Evolutionary conservation across 2,797 vertebrate genomes (phyloP).

Genomic region (Lates japonicus): DNA sequence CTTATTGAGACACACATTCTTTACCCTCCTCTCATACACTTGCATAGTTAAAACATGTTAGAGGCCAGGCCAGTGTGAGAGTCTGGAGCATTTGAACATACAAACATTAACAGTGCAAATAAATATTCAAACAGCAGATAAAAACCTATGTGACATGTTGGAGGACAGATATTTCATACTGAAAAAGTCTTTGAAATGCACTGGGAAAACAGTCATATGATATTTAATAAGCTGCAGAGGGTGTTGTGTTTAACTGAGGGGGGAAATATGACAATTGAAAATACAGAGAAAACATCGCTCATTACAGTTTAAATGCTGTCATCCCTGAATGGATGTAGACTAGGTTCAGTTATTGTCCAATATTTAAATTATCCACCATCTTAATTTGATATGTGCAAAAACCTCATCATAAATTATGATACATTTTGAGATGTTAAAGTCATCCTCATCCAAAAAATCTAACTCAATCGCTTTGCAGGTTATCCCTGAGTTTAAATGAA

Average conservation of each 20-base stretch:
- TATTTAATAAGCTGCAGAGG: slow-evolving; percentile 48
- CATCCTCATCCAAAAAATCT: not conserved
- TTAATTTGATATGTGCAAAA: not conserved
- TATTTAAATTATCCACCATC: not conserved
- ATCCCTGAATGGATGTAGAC: not conserved
- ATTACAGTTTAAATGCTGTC: not conserved
- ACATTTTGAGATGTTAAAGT: not conserved
- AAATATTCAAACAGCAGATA: slow-evolving; percentile 5
- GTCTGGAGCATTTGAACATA: not conserved
- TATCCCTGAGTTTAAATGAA: not conserved
- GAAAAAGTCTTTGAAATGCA: not conserved
- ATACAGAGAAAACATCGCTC: not conserved
- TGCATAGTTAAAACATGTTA: slow-evolving; percentile 29
- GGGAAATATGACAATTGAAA: slow-evolving; percentile 1
- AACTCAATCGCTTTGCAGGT: not conserved
- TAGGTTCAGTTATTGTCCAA: not conserved
- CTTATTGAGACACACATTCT: slow-evolving; percentile 54
- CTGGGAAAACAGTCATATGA: not conserved
- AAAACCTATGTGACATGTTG: not conserved
- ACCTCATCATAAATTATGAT: not conserved
- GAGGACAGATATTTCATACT: not conserved
- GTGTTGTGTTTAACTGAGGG: slow-evolving; percentile 43
- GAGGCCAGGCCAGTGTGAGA: slow-evolving; percentile 27
- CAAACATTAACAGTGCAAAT: slow-evolving; percentile 9
- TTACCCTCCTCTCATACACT: slow-evolving; percentile 33